Conservation (phyloP, 2,113 vertebrate species). For the Lynx canadensis region DNA sequence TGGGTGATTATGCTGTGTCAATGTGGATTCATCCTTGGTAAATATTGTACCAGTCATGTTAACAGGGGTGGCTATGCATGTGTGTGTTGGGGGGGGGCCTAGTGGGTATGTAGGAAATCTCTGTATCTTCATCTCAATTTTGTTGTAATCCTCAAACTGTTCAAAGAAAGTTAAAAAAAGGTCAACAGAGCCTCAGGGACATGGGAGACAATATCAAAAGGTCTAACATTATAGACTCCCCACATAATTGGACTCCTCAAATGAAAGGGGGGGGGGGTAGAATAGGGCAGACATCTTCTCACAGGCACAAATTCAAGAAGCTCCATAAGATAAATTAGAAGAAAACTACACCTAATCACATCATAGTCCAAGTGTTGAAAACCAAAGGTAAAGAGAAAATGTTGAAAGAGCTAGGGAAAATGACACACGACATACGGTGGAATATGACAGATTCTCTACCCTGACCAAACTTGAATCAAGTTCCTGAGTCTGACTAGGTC, state of each 20-base stretch:
- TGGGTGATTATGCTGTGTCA: not conserved
- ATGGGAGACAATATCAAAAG: not conserved
- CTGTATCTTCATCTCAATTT: not conserved
- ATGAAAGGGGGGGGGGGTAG: not conserved
- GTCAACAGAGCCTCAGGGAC: not conserved
- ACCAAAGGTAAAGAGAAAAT: not conserved
- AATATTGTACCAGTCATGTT: not conserved
- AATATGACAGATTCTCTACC: not conserved
- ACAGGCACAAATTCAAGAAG: not conserved
- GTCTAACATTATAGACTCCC: not conserved
- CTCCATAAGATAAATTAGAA: not conserved
- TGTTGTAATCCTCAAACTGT: not conserved
- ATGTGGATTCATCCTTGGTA: not conserved
- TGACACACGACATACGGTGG: not conserved
- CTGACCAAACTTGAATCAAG: not conserved
- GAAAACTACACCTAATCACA: not conserved
- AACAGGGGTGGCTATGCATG: not conserved
- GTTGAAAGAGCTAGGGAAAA: not conserved
- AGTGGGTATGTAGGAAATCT: not conserved
- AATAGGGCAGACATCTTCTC: not conserved
- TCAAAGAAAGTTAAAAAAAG: not conserved
- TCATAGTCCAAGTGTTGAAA: not conserved
- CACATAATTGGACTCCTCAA: not conserved
- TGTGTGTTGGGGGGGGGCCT: not conserved
- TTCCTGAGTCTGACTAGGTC: not conserved